Conservation (phyloP, 2,797 vertebrate species). For the Spizella passerina region DNA sequence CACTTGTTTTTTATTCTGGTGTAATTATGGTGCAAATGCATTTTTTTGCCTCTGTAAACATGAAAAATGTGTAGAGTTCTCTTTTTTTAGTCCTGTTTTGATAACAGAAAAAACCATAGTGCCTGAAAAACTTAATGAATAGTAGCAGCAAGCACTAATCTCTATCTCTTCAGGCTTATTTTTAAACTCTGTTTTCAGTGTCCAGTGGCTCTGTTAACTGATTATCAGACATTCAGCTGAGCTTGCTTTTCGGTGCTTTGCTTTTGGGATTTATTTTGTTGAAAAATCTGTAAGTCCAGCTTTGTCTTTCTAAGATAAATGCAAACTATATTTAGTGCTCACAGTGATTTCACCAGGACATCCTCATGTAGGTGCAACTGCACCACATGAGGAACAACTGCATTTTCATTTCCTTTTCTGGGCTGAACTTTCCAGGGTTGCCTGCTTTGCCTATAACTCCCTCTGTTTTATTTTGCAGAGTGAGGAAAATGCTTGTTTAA, state of each 20-base stretch:
- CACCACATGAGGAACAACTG: not conserved
- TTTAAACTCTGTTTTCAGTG: not conserved
- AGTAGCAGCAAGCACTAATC: not conserved
- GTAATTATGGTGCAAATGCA: not conserved
- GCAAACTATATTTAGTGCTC: not conserved
- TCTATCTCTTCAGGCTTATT: not conserved
- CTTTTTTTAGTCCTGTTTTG: slow-evolving; percentile 48
- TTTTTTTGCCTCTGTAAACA: not conserved
- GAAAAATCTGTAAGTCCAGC: not conserved
- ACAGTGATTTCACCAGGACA: not conserved
- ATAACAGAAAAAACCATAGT: slow-evolving; percentile 3
- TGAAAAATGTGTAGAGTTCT: slow-evolving; percentile 30
- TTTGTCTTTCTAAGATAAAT: not conserved
- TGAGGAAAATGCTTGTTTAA: not conserved
- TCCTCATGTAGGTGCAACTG: not conserved
- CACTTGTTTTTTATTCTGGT: not conserved
- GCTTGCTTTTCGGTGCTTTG: not conserved
- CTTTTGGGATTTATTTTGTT: not conserved
- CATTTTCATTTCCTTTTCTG: not conserved
- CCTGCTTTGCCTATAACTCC: not conserved
- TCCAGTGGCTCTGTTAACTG: not conserved
- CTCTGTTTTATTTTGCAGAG: not conserved
- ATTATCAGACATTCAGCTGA: not conserved
- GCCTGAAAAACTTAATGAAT: slow-evolving; percentile 1
- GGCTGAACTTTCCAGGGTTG: not conserved